A percentile compares a stretch with the other conserved stretches of the same genome.
phyloP scores from a whole-genome alignment of 2,888 invertebrate species.

The Stictocephala bisonia region DNA sequence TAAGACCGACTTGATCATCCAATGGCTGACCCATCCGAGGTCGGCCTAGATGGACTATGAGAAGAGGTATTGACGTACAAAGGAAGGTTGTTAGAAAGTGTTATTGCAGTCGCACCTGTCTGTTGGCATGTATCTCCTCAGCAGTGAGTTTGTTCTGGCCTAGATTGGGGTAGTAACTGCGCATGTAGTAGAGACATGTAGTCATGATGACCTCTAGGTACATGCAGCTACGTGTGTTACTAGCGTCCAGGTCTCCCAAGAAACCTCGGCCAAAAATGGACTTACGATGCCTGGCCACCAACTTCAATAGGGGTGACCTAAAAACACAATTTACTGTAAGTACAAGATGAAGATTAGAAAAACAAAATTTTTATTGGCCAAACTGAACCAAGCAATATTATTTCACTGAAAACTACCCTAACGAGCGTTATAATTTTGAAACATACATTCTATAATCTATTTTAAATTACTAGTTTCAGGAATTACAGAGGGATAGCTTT shows the following conservation, averaged over 20 bases:
- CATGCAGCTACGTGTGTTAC: slow-evolving; percentile 74
- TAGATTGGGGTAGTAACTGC: slow-evolving; percentile 81
- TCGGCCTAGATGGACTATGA: too few species aligned
- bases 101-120: slow-evolving; percentile 66
- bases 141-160: slow-evolving; percentile 74
- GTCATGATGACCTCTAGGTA: slow-evolving; percentile 82
- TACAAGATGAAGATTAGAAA: not conserved
- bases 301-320: slow-evolving; percentile 68
- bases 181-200: slow-evolving; percentile 81
- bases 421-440: too few species aligned
- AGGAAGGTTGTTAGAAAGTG: too few species aligned
- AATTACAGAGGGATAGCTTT: too few species aligned
- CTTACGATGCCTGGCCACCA: slow-evolving; percentile 80
- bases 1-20: too few species aligned
- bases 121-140: slow-evolving; percentile 79
- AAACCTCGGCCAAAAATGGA: slow-evolving; percentile 80
- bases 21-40: too few species aligned
- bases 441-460: too few species aligned
- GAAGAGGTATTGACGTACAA: too few species aligned
- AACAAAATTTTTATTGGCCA: not conserved
- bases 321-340: too few species aligned
- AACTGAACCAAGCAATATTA: too few species aligned
- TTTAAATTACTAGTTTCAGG: too few species aligned
- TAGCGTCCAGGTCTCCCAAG: slow-evolving; percentile 68
- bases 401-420: too few species aligned